Percentiles rank a stretch among this genome's conserved stretches.
Evolutionary conservation across 2,797 vertebrate species (phyloP).

Genomic region (Malurus splendens): DNA sequence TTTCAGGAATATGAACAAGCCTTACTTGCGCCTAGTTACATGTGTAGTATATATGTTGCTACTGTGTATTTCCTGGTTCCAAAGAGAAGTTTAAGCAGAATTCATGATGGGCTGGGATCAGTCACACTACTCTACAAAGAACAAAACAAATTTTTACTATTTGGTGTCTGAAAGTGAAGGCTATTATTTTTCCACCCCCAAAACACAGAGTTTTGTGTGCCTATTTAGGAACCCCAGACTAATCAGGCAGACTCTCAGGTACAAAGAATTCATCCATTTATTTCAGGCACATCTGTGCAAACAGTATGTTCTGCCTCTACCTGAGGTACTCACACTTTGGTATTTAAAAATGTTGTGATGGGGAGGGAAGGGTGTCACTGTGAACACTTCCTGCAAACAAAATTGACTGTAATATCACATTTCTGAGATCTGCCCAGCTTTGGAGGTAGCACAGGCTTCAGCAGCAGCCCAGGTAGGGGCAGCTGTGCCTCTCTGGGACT

Average conservation of each 20-base stretch:
- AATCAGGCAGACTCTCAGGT: neutral
- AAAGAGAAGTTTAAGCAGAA: neutral
- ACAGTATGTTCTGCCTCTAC: neutral
- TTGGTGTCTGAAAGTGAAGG: neutral
- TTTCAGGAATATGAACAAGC: neutral
- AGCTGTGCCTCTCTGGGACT: neutral
- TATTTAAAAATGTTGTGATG: neutral
- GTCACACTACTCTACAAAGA: neutral
- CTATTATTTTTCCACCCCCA: neutral
- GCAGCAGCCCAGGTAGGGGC: neutral
- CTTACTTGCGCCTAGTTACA: neutral
- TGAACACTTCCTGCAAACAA: neutral
- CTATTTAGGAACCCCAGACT: neutral
- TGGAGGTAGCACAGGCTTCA: neutral
- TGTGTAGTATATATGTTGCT: neutral
- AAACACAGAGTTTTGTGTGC: neutral
- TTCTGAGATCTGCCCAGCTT: neutral
- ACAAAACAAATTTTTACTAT: neutral
- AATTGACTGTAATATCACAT: neutral
- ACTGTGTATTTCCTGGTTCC: neutral
- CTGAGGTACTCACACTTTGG: neutral
- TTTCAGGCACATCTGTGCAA: neutral
- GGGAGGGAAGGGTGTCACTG: neutral
- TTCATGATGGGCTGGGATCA: neutral
- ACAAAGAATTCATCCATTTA: neutral